Evolutionary conservation across 2,113 vertebrate species (phyloP).

Genomic region (Oryzias javanicus): DNA sequence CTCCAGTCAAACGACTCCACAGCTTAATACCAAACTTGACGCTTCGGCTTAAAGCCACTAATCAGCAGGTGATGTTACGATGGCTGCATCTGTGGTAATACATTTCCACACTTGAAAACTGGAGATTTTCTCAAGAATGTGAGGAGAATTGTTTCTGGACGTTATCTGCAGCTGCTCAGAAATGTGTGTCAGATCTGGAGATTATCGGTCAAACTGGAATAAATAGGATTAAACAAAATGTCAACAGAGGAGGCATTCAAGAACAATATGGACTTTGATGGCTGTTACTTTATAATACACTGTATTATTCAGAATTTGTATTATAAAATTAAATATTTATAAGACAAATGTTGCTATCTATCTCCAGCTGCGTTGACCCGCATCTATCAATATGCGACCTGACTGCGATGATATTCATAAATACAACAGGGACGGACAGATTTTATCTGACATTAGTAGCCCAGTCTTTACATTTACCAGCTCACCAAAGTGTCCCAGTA

Average conservation of each 20-base stretch:
- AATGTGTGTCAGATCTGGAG: not conserved
- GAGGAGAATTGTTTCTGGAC: not conserved
- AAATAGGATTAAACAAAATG: not conserved
- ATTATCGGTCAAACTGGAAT: not conserved
- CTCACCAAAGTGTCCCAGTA: constrained; percentile 60
- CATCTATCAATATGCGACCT: constrained; percentile 47
- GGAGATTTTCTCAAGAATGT: not conserved
- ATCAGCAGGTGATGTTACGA: not conserved
- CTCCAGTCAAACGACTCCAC: not conserved
- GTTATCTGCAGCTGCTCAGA: not conserved
- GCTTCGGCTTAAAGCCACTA: not conserved
- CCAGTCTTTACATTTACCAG: constrained; percentile 49
- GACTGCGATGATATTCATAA: constrained; percentile 40
- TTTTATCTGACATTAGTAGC: constrained; percentile 46
- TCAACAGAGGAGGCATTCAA: too few species aligned
- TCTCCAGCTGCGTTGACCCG: constrained; percentile 32
- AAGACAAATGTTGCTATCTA: too few species aligned
- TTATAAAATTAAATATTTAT: too few species aligned
- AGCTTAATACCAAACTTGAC: not conserved
- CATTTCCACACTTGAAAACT: not conserved
- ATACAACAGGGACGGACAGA: constrained; percentile 22
- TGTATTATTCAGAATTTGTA: too few species aligned
- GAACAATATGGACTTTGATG: too few species aligned
- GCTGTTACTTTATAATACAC: too few species aligned
- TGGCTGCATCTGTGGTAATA: not conserved